These are phyloP conservation scores for Microhierax caerulescens DNA, from an alignment of 2,797 vertebrate species.

Conservation along the genomic window DNA sequence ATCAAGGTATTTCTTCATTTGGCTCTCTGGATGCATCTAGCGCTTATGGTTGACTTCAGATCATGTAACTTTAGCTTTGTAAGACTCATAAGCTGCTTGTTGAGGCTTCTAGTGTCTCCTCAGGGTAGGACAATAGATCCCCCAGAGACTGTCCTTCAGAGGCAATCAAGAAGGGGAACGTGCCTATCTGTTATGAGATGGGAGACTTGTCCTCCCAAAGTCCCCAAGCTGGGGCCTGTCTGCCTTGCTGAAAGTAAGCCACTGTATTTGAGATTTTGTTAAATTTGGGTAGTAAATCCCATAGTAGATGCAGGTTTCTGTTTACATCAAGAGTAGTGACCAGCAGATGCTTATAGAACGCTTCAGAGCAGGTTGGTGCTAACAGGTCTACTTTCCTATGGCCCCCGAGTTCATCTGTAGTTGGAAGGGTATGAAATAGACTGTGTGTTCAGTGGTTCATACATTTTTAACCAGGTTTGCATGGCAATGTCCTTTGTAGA, in stretches of 20 bases:
- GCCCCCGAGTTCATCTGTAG: background rate
- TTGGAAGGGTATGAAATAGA: background rate
- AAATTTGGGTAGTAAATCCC: background rate
- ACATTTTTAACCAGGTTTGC: background rate
- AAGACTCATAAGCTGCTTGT: background rate
- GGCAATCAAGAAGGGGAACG: background rate
- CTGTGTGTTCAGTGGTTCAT: background rate
- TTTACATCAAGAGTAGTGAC: background rate
- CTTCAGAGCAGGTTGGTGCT: background rate
- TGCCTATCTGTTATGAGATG: background rate
- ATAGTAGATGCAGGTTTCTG: background rate
- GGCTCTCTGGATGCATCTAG: background rate
- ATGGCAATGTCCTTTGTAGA: background rate
- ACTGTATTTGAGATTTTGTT: background rate
- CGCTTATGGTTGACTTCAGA: fast-evolving
- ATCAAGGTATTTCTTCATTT: background rate
- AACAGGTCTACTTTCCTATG: background rate
- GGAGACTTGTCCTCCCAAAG: fast-evolving
- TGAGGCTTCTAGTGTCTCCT: background rate
- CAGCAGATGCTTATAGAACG: background rate
- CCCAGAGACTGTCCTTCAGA: background rate
- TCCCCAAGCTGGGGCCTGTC: fast-evolving
- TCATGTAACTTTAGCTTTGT: background rate
- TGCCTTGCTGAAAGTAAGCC: background rate
- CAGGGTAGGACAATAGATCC: background rate